Percentiles rank a stretch among this genome's conserved stretches.
phyloP scores from a whole-genome alignment of 2,113 vertebrate genomes.

The Mustelus asterias region DNA sequence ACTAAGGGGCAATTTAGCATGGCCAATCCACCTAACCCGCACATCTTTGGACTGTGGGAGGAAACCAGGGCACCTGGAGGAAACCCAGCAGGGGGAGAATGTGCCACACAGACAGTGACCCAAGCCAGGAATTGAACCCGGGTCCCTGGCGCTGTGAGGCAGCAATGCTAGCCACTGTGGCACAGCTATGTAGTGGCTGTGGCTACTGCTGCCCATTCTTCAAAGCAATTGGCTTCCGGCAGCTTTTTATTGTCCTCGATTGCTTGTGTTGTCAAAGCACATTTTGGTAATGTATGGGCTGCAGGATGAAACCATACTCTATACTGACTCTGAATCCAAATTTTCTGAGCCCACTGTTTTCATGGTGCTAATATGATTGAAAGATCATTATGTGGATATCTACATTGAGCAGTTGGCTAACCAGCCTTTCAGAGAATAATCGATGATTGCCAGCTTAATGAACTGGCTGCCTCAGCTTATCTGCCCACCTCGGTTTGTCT shows the following conservation, averaged over 20 bases:
- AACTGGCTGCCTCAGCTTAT: background rate
- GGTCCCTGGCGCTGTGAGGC: no score
- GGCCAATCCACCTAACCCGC: no score
- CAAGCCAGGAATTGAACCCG: no score
- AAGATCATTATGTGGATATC: background rate
- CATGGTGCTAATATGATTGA: background rate
- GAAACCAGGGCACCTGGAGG: no score
- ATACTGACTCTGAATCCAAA: background rate
- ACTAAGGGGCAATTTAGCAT: no score
- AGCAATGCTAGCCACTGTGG: no score
- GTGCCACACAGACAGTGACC: no score
- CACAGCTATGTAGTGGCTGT: no score
- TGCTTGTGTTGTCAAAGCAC: background rate
- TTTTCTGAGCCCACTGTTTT: background rate
- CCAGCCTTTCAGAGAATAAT: background rate
- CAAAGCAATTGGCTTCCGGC: background rate
- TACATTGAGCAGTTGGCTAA: background rate
- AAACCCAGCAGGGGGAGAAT: no score
- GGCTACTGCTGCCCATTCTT: background rate
- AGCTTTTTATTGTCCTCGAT: background rate
- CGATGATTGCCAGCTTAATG: background rate
- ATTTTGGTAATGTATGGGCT: background rate
- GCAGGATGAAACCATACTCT: background rate
- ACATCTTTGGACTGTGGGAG: no score
- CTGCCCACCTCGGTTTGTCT: conserved; percentile 42